A percentile compares a stretch with the other conserved stretches of the same genome.
Evolutionary conservation across 2,888 invertebrate genomes (phyloP).

Genomic region (Julus scandinavius): DNA sequence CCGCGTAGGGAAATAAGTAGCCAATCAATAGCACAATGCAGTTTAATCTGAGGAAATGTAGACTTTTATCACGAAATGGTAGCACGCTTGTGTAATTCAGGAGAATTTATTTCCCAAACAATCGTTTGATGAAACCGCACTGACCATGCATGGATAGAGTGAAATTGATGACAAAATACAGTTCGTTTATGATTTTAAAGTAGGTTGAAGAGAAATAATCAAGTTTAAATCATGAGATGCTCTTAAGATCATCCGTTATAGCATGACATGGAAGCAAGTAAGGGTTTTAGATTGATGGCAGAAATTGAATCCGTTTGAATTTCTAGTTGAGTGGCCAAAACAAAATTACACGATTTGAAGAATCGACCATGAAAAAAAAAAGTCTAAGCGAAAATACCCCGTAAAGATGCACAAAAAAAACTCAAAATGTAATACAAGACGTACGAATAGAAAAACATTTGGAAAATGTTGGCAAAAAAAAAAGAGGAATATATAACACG

Average conservation of each 20-base stretch:
- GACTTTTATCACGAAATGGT: background rate
- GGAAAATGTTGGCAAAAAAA: slow-evolving; percentile 19
- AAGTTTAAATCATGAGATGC: slow-evolving; percentile 6
- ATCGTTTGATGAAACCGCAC: background rate
- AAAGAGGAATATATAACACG: background rate
- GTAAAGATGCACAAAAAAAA: background rate
- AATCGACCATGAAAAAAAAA: background rate
- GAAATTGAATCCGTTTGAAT: background rate
- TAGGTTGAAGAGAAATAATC: background rate
- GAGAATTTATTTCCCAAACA: background rate
- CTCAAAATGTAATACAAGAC: background rate
- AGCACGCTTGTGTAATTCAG: background rate
- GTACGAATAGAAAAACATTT: no score
- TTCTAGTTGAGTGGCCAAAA: background rate
- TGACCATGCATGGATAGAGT: background rate
- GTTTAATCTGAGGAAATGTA: slow-evolving; percentile 17
- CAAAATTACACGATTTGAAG: background rate
- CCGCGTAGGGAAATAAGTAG: background rate
- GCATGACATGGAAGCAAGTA: background rate
- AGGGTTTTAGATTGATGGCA: background rate
- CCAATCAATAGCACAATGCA: background rate
- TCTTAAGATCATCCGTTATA: background rate
- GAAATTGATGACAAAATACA: background rate
- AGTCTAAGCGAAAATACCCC: background rate
- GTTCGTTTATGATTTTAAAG: background rate